Percentiles rank a stretch among this genome's conserved stretches.
Conservation (phyloP, 2,113 vertebrate genomes). For the Garra rufa region DNA sequence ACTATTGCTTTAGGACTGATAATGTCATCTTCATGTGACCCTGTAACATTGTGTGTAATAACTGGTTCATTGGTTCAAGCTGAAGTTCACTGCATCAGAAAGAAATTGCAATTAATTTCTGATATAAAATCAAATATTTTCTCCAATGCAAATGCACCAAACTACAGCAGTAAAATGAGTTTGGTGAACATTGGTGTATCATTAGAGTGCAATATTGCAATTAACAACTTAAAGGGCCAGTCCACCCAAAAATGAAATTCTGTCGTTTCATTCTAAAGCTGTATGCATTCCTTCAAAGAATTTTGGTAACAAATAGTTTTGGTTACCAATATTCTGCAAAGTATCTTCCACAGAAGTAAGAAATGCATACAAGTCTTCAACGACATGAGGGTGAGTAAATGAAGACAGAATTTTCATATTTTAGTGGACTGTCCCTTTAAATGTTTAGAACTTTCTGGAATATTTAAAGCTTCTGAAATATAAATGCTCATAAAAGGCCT, state of each 20-base stretch:
- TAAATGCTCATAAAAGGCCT: neutral
- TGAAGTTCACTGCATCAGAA: constrained; percentile 52
- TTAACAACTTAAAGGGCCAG: neutral
- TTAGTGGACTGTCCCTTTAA: neutral
- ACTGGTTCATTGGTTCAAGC: constrained; percentile 26
- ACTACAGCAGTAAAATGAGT: neutral
- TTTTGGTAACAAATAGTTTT: too few relatives aligned
- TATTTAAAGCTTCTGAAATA: neutral
- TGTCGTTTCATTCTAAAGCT: too few relatives aligned
- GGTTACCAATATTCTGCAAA: too few relatives aligned
- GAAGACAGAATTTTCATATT: neutral
- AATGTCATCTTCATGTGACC: constrained; percentile 1
- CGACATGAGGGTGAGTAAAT: too few relatives aligned
- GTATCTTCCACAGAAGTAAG: too few relatives aligned
- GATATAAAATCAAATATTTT: neutral
- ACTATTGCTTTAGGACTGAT: constrained; percentile 22
- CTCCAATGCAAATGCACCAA: neutral
- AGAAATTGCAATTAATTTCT: neutral
- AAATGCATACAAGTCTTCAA: too few relatives aligned
- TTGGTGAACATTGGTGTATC: neutral
- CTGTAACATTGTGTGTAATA: constrained; percentile 2
- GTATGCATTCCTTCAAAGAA: neutral
- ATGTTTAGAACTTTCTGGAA: neutral
- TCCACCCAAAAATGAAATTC: neutral
- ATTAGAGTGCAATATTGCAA: neutral